Evolutionary conservation across 1,140 invertebrate species (phyloP), one percentile per base, ranked within the genome.

Genomic region (Drosophila funebris): DNA sequence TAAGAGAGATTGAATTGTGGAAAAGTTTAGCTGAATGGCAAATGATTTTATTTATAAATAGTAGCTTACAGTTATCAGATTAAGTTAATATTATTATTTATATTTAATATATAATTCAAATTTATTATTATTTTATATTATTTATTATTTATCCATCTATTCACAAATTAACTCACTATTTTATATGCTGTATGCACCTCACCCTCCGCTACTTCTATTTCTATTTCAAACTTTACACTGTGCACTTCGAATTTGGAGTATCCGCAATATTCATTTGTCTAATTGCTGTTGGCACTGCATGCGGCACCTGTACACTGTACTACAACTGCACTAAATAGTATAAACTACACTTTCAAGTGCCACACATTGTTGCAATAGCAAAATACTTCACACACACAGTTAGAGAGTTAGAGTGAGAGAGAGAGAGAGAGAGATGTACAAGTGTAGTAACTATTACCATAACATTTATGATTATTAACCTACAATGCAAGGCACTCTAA

Each of bases 391-490:
- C 68, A 53, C 57, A 58, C 50, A 44, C 41, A 43, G n/a, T n/a
- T n/a, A n/a, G n/a, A n/a, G n/a, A n/a, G n/a, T n/a, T n/a, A n/a
- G n/a, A n/a, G n/a, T n/a, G n/a, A n/a, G n/a, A n/a, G n/a, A n/a
- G n/a, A n/a, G n/a, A n/a, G n/a, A n/a, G n/a, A n/a, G n/a, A n/a
- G 33, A 62, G 39, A 62, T 73, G 46, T 58, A 16, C 67, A 67
- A 50, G 68, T 77, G 74, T 81, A 52, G 52, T 60, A 73, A 85
- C 82, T 85, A 85, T 85, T 85, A 85, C 82, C 82, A 87, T 85
- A 87, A 87, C 82, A 85, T 85, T 85, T 85, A 87, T 87, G 84
- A 88, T 87, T 87, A 87, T 87, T 87, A 87, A 87, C 84, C 83
- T 76, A 87, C 83, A 87, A 87, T 87, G 83, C 83, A 81, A 85